A percentile compares a stretch with the other conserved stretches of the same genome.
phyloP scores from a whole-genome alignment of 2,888 invertebrate genomes.

The Julus scanicus region DNA sequence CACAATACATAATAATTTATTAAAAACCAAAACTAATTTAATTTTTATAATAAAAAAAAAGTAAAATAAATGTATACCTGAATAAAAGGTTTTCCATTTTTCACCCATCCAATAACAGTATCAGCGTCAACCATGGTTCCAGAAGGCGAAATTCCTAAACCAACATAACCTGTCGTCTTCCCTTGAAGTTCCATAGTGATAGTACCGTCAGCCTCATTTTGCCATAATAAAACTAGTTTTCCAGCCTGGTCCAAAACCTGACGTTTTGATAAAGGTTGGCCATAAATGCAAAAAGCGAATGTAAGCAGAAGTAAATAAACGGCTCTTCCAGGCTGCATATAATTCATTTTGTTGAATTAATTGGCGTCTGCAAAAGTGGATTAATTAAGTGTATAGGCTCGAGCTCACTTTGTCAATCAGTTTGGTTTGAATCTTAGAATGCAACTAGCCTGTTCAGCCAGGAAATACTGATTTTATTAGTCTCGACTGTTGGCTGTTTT shows the following conservation, averaged over 20 bases:
- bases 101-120: conserved; percentile 51
- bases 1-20: not conserved
- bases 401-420: not conserved
- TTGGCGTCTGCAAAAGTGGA: not conserved
- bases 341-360: not conserved
- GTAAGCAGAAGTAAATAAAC: not conserved
- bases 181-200: conserved; percentile 54
- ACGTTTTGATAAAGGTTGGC: conserved; percentile 28
- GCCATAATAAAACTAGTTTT: conserved; percentile 51
- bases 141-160: conserved; percentile 51
- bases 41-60: not conserved
- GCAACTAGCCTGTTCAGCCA: not conserved
- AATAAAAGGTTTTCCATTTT: conserved; percentile 53
- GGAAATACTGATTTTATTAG: conserved; percentile 33
- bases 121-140: conserved; percentile 54
- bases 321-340: not conserved
- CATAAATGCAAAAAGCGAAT: conserved; percentile 21
- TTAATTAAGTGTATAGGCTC: not conserved
- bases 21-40: not conserved
- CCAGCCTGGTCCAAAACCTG: conserved; percentile 46
- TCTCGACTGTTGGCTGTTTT: not conserved
- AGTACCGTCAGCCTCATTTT: not conserved
- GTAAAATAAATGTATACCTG: conserved; percentile 44
- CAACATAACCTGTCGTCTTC: conserved; percentile 51
- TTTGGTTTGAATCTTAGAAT: not conserved